phyloP scores from a whole-genome alignment of 2,888 invertebrate genomes.

The Apamea epomidion region DNA sequence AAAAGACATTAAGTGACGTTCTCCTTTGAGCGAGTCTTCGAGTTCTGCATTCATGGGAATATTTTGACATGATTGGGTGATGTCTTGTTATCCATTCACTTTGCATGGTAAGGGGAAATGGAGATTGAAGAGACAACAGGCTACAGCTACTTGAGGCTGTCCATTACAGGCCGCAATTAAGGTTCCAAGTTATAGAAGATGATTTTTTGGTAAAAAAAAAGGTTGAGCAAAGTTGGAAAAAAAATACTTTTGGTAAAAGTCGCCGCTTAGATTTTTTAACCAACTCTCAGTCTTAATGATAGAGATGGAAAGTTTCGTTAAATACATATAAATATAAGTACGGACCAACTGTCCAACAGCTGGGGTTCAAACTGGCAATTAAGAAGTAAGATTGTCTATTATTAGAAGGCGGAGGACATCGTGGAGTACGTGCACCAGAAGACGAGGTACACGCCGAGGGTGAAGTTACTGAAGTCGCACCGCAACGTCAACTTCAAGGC shows the following conservation, averaged over 20 bases:
- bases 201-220: too few species aligned
- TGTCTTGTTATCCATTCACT: neutral
- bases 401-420: too few species aligned
- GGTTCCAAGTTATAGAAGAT: neutral
- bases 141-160: neutral
- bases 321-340: neutral
- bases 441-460: too few species aligned
- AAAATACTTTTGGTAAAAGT: neutral
- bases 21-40: neutral
- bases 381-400: neutral
- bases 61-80: constrained; percentile 16
- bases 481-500: too few species aligned
- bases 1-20: constrained; percentile 38
- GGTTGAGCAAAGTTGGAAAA: too few species aligned
- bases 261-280: neutral
- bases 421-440: too few species aligned
- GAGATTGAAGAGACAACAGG: neutral
- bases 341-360: neutral
- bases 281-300: neutral
- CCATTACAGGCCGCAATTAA: neutral
- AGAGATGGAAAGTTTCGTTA: neutral
- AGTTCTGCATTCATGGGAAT: constrained; percentile 25
- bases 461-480: too few species aligned
- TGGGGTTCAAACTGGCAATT: neutral
- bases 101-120: neutral